These are phyloP conservation scores for Alexandromys fortis DNA, from an alignment of 2,113 vertebrate genomes.

Conservation along the genomic window DNA sequence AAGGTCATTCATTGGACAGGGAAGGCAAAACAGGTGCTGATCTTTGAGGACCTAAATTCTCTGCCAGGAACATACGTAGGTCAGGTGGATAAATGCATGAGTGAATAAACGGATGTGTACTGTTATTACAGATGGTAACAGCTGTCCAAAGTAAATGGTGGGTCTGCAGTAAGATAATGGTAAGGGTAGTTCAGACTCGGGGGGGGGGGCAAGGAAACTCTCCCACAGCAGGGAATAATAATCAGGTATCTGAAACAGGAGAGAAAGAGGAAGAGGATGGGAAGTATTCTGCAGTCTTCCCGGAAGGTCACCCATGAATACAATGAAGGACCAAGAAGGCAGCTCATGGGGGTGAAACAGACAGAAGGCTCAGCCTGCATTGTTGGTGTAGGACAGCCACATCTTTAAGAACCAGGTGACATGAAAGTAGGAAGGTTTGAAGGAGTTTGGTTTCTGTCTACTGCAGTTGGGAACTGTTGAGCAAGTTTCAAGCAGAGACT, in stretches of 20 bases:
- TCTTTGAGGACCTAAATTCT: background rate
- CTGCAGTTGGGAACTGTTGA: background rate
- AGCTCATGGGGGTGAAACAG: accelerated
- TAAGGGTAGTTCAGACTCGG: background rate
- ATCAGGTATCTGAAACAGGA: background rate
- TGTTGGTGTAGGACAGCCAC: background rate
- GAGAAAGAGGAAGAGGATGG: background rate
- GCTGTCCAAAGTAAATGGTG: background rate
- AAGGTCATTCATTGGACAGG: background rate
- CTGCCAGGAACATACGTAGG: background rate
- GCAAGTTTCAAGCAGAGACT: background rate
- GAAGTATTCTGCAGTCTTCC: background rate
- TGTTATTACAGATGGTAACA: background rate
- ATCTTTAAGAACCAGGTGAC: too few relatives aligned
- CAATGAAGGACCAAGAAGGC: background rate
- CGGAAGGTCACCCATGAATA: background rate
- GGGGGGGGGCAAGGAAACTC: background rate
- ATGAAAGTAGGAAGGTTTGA: background rate
- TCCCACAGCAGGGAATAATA: background rate
- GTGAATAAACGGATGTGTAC: background rate
- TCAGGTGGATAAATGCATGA: background rate
- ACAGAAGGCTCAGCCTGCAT: background rate
- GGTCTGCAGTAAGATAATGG: background rate
- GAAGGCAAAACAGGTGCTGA: background rate
- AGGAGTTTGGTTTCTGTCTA: background rate